Evolutionary conservation across 1,140 invertebrate species (phyloP).

Genomic region (Calliphora vicina): DNA sequence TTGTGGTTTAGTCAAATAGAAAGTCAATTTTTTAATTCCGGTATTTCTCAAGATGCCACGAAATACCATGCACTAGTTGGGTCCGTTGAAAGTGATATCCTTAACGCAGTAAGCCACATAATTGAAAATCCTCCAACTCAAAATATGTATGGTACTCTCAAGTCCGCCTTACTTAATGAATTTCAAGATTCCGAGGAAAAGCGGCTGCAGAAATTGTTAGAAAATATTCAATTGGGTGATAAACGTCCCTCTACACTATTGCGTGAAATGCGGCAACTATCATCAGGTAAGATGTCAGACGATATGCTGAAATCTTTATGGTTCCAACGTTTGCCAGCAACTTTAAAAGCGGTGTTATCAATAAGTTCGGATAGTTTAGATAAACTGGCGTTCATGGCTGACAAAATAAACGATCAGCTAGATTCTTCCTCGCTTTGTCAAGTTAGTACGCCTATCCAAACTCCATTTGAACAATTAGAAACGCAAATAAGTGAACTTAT

Average conservation of each 20-base stretch:
- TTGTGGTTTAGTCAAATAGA: not conserved
- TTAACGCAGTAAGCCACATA: too few species aligned
- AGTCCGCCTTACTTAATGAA: too few species aligned
- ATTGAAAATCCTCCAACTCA: too few species aligned
- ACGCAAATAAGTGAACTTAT: too few species aligned
- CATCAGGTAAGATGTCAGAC: conserved; percentile 34
- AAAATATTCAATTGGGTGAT: conserved; percentile 37
- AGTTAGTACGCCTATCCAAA: too few species aligned
- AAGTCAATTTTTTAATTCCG: not conserved
- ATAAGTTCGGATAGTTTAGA: conserved; percentile 11
- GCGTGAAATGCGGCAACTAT: conserved; percentile 41
- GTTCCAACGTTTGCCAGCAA: conserved; percentile 37
- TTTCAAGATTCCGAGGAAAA: not conserved
- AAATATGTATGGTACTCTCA: too few species aligned
- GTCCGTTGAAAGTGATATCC: too few species aligned
- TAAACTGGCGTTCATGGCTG: conserved; percentile 38
- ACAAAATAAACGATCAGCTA: conserved; percentile 26
- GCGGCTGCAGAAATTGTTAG: not conserved
- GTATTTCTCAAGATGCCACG: not conserved
- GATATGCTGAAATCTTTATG: conserved; percentile 43
- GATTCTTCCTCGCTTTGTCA: too few species aligned
- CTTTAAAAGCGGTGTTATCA: conserved; percentile 19
- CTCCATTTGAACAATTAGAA: too few species aligned
- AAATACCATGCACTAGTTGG: not conserved
- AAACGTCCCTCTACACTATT: conserved; percentile 45